Base-by-base conservation (phyloP, 92 coral and sea anemone species). In the Diadumene lineata region DNA sequence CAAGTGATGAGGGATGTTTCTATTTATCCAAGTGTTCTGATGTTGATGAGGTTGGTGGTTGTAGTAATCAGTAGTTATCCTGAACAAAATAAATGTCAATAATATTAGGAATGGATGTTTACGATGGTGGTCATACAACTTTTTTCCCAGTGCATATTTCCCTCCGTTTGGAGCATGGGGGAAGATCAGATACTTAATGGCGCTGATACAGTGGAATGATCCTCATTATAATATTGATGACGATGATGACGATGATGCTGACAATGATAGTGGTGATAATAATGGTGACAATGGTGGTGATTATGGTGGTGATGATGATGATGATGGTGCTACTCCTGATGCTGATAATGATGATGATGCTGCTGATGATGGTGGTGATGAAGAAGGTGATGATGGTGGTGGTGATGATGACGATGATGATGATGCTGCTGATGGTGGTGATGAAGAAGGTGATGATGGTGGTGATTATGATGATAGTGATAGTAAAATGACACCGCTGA, bases 1-100 rank as follows among this genome's bases (percentile, higher is more conserved):
- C n/a, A n/a, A n/a, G n/a, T 13, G 58, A 9, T 67, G 76, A 34
- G 82, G 82, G 11, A 60, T 33, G 68, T 57, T 68, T 24, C 67
- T 78, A 1, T 64, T 66, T 51, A 13, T 38, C 48, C 48, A 13
- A 38, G 46, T 50, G 24, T 9, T 21, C 17, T 32, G 77, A 28
- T 61, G 48, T 33, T 72, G 58, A 15, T 27, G 18, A 7, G 27
- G 55, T 3, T 60, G 64, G 9, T 9, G 56, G 53, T 32, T 28
- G 44, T 13, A 31, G 15, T 65, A 31, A 21, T 62, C 77, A 29
- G 77, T 61, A 0, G 56, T 56, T 15, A 72, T 72, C 32, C 77
- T 72, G 51, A 72, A 70, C 26, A 27, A 23, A 8, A 56, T 56
- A 4, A 8, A 8, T 10, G 22, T 10, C 62, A 56, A 9, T 9